Evolutionary conservation across 1,140 invertebrate species (phyloP), one percentile per base, ranked within the genome.

Genomic region (Bombus cullumanus): DNA sequence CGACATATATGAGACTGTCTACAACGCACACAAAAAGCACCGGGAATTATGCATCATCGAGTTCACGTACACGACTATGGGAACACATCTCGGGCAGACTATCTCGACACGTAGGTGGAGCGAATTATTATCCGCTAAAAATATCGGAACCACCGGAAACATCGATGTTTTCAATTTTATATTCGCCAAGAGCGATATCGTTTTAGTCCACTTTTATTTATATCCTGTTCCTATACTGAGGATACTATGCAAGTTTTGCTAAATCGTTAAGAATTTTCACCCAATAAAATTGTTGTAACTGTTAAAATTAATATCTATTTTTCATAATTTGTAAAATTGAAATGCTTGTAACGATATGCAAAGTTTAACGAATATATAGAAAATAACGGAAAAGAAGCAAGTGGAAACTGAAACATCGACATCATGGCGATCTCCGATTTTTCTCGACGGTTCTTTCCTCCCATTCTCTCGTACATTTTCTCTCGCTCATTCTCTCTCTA

Each of bases 11-110:
- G 77, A 80, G 77, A 80, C 83, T 85, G 76, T 86, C 85, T 86
- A 83, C 81, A 72, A 68, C 81, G 81, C 43, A 86, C 85, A 86
- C 43, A 78, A 78, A 71, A 86, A 86, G 85, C 85, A 76, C 81
- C 66, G 66, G 80, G 64, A 71, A 59, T 41, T 86, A 71, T 59
- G 80, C 59, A 75, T 83, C 71, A 69, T 82, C 72, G 71, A 85
- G 78, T 41, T 86, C 84, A 71, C 68, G 41, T 71, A 79, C 59
- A 86, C 75, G 57, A 68, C n/a, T 39, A 76, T 68, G 22, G 66
- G 72, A 80, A 73, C 71, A 86, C 18, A 81, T 66, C 73, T 66
- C 62, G 76, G 66, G 72, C 53, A 77, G 62, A 64, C 64, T 85
- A 81, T 79, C 68, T 74, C 75, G 77, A 53, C 5, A 64, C 34